Evolutionary conservation across 2,888 invertebrate species (phyloP).

Genomic region (Mycalesis mineus): DNA sequence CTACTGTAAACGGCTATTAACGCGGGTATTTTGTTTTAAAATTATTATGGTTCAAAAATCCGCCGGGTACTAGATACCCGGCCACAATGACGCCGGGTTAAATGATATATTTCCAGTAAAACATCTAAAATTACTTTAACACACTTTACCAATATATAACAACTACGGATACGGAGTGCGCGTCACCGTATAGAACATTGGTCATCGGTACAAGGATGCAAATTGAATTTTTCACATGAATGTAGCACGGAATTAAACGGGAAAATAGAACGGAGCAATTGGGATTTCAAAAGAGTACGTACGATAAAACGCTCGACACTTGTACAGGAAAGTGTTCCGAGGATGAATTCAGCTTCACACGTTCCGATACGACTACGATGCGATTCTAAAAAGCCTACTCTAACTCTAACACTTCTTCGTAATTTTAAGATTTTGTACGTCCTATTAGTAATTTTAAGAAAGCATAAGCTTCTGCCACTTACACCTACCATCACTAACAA

Average conservation of each 20-base stretch:
- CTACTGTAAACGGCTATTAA: no score
- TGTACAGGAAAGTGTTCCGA: constrained; percentile 4
- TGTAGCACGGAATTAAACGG: constrained; percentile 18
- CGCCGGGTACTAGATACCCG: no score
- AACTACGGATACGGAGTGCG: not conserved
- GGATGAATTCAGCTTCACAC: not conserved
- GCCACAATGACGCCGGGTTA: no score
- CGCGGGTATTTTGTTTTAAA: no score
- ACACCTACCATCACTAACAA: no score
- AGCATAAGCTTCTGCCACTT: no score
- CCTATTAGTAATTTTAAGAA: no score
- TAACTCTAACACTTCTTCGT: no score
- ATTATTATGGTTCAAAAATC: no score
- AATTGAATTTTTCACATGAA: constrained; percentile 25
- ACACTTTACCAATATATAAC: not conserved
- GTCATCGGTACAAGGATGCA: not conserved
- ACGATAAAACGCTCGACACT: constrained; percentile 13
- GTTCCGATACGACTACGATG: not conserved
- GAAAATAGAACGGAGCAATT: constrained; percentile 25
- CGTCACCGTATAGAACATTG: not conserved
- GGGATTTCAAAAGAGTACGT: constrained; percentile 25
- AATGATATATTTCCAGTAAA: no score
- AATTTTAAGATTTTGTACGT: no score
- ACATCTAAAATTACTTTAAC: not conserved
- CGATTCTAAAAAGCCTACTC: no score